Evolutionary conservation across 2,888 invertebrate genomes (phyloP).

Genomic region (Trissolcus brochymenae): DNA sequence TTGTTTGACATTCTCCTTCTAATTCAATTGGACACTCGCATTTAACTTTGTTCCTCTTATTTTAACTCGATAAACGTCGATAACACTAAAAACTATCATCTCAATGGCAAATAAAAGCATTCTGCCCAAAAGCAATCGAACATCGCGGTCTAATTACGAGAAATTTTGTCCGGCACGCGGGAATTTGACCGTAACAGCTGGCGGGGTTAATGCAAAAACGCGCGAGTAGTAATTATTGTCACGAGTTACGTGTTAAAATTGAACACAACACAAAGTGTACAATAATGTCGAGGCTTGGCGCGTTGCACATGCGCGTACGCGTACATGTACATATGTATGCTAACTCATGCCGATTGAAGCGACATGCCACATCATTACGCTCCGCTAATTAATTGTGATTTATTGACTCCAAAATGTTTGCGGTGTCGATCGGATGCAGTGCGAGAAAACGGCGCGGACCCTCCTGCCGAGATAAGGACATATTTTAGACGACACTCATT

Average conservation of each 20-base stretch:
- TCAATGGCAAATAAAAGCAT: too few relatives aligned
- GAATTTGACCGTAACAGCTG: constrained; percentile 24
- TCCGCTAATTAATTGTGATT: constrained; percentile 76
- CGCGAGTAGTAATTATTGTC: constrained; percentile 52
- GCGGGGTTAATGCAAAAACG: constrained; percentile 19
- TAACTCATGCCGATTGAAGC: constrained; percentile 72
- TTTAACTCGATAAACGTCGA: background rate
- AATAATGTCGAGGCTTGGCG: constrained; percentile 48
- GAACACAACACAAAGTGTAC: constrained; percentile 37
- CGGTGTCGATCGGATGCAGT: constrained; percentile 61
- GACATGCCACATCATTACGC: constrained; percentile 76
- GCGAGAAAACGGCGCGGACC: constrained; percentile 60
- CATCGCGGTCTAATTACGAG: constrained; percentile 10
- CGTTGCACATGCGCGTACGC: constrained; percentile 49
- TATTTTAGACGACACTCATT: constrained; percentile 61
- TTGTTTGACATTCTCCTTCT: constrained; percentile 48
- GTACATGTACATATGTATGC: constrained; percentile 49
- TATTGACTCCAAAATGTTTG: constrained; percentile 71
- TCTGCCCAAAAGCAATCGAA: constrained; percentile 2
- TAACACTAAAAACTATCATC: too few relatives aligned
- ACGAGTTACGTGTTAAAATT: constrained; percentile 54
- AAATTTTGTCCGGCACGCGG: background rate
- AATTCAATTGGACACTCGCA: constrained; percentile 42
- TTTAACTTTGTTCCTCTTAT: background rate
- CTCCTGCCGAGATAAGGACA: constrained; percentile 59